Evolutionary conservation across 2,113 vertebrate species (phyloP).

Genomic region (Cnemophilus loriae): DNA sequence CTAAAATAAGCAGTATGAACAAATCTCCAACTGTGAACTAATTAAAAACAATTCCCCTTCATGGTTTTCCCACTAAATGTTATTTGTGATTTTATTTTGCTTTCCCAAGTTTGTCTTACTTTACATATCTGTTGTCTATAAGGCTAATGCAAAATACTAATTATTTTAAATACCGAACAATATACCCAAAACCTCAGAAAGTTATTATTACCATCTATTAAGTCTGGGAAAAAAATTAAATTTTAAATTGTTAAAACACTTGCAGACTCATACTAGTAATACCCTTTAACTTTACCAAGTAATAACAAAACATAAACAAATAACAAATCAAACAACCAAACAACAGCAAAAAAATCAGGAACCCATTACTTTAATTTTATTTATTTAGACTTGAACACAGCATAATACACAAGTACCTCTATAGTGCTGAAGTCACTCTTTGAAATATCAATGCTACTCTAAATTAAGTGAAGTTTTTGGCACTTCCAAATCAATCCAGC

Average conservation of each 20-base stretch:
- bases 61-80: conserved; percentile 74
- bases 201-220: not conserved
- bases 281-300: not conserved
- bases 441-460: not conserved
- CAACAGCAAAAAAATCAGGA: not conserved
- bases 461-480: not conserved
- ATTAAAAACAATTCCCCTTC: conserved; percentile 82
- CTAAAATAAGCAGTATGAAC: conserved; percentile 79
- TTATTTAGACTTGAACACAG: not conserved
- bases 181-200: not conserved
- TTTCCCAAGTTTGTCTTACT: conserved; percentile 66
- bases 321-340: not conserved
- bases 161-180: conserved; percentile 14
- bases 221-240: not conserved
- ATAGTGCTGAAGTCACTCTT: not conserved
- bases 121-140: conserved; percentile 46
- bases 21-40: conserved; percentile 83
- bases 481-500: not conserved
- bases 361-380: not conserved
- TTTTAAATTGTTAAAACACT: not conserved
- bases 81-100: conserved; percentile 80
- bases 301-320: not conserved
- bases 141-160: conserved; percentile 48
- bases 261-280: not conserved
- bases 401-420: not conserved